A percentile compares a stretch with the other conserved stretches of the same genome.
These are phyloP conservation scores for Beris chalybata DNA, from an alignment of 2,888 invertebrate species.

Conservation along the genomic window DNA sequence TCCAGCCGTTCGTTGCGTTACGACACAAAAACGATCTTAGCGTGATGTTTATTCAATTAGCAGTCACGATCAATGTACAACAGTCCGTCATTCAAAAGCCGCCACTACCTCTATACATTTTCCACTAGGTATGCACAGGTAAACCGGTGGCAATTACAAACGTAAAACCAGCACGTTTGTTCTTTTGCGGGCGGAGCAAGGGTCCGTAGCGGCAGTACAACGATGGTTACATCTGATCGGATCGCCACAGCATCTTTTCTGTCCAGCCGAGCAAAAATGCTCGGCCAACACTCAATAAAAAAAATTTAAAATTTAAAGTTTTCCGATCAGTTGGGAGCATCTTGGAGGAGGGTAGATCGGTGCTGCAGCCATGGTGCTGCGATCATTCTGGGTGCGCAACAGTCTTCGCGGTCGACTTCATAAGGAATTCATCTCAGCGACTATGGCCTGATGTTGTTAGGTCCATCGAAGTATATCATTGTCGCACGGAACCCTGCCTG, in stretches of 20 bases:
- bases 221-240: neutral
- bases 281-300: constrained; percentile 24
- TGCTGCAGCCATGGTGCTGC: no score
- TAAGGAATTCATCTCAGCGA: constrained; percentile 22
- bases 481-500: constrained; percentile 30
- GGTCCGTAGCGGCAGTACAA: no score
- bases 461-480: constrained; percentile 28
- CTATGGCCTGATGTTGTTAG: constrained; percentile 9
- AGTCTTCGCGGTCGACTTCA: neutral
- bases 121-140: neutral
- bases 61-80: constrained; percentile 24
- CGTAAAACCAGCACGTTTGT: no score
- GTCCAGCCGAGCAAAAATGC: constrained; percentile 2
- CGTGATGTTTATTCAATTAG: constrained; percentile 35
- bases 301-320: constrained; percentile 23
- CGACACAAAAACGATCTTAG: constrained; percentile 31
- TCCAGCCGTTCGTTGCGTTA: constrained; percentile 11
- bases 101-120: neutral
- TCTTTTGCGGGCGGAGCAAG: no score
- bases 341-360: neutral
- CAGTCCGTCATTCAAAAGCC: constrained; percentile 5
- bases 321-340: neutral
- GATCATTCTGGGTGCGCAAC: no score
- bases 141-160: constrained; percentile 12
- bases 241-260: neutral